Evolutionary conservation across 2,113 vertebrate species (phyloP).

Genomic region (Eulemur rufifrons): DNA sequence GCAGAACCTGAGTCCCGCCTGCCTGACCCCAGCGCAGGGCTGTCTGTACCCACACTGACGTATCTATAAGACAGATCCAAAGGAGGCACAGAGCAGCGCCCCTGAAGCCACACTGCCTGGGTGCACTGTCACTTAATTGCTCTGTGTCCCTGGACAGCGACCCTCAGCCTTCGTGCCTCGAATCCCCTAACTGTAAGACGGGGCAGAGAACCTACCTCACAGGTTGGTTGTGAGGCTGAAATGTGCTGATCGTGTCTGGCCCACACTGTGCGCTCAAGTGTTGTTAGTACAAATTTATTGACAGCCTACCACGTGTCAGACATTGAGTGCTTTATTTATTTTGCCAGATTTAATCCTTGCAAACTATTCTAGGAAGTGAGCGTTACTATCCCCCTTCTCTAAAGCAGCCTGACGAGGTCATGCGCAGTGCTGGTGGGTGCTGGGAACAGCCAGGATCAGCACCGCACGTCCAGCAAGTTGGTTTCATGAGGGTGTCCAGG

Average conservation of each 20-base stretch:
- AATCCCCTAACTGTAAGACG: background rate
- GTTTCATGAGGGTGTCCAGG: background rate
- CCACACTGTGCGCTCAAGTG: accelerated
- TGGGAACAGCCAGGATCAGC: background rate
- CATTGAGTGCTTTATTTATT: background rate
- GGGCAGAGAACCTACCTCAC: background rate
- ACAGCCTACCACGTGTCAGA: background rate
- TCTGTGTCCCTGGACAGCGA: background rate
- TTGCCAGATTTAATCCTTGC: background rate
- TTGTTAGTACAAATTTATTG: background rate
- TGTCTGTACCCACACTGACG: background rate
- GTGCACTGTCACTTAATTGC: too few relatives aligned
- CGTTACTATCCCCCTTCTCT: background rate
- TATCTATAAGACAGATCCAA: accelerated
- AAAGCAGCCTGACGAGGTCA: background rate
- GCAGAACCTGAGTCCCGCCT: accelerated
- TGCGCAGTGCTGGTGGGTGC: accelerated
- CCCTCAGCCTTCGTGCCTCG: background rate
- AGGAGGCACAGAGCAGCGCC: accelerated
- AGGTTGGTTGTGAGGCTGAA: background rate
- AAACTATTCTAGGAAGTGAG: background rate
- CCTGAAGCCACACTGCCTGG: background rate
- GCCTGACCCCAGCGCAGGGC: accelerated
- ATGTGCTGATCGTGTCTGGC: accelerated
- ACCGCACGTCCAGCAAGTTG: too few relatives aligned